Evolutionary conservation across 2,888 invertebrate species (phyloP).

Genomic region (Chrysotoxum bicinctum): DNA sequence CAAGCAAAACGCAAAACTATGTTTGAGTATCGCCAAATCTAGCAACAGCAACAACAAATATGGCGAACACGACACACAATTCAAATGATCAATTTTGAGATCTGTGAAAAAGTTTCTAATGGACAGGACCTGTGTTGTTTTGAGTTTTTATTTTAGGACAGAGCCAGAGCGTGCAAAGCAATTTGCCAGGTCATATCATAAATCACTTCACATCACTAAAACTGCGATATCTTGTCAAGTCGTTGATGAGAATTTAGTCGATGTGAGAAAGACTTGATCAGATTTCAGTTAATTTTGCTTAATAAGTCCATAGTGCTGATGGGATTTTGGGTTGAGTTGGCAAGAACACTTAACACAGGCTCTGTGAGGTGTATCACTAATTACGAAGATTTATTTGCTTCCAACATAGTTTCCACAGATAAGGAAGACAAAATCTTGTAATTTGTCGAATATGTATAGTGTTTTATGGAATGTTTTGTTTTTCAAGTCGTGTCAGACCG

Average conservation of each 20-base stretch:
- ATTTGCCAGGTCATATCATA: constrained; percentile 62
- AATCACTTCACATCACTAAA: constrained; percentile 32
- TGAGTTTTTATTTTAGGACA: constrained; percentile 26
- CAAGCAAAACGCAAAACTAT: constrained; percentile 33
- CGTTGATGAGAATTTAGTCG: constrained; percentile 22
- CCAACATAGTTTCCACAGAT: background rate
- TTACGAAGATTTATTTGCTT: constrained; percentile 16
- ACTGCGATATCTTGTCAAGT: constrained; percentile 41
- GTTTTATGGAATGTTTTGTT: background rate
- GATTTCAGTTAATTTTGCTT: constrained; percentile 25
- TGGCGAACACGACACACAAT: constrained; percentile 32
- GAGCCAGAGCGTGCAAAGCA: constrained; percentile 52
- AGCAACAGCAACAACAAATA: constrained; percentile 11
- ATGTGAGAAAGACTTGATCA: constrained; percentile 25
- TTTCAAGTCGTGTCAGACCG: too few relatives aligned
- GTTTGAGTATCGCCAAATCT: constrained; percentile 13
- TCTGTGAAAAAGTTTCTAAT: constrained; percentile 29
- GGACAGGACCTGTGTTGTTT: constrained; percentile 38
- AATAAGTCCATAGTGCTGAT: constrained; percentile 8
- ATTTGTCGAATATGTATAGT: constrained; percentile 12
- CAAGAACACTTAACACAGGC: background rate
- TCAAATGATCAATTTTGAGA: constrained; percentile 18
- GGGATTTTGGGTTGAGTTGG: background rate
- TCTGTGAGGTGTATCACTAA: constrained; percentile 2
- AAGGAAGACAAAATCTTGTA: background rate